Percentiles rank a stretch among this genome's conserved stretches.
Evolutionary conservation across 2,113 vertebrate genomes (phyloP).

Genomic region (Myocastor coypus): DNA sequence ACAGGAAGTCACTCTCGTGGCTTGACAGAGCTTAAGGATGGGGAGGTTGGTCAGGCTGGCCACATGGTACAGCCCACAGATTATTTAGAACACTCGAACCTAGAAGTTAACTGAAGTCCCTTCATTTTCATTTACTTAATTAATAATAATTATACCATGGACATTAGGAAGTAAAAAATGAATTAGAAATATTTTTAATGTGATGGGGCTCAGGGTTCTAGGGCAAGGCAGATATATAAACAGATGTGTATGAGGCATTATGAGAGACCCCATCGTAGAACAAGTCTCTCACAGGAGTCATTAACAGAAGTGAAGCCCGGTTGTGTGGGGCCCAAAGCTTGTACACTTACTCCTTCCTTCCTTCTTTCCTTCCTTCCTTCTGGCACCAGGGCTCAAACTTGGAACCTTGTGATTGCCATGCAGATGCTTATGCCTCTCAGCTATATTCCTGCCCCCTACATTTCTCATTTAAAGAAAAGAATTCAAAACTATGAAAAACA

Average conservation of each 20-base stretch:
- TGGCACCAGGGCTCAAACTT: no score
- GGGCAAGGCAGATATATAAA: background rate
- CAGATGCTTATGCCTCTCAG: no score
- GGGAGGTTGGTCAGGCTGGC: no score
- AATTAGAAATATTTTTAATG: background rate
- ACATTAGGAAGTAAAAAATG: constrained; percentile 6
- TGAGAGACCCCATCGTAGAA: background rate
- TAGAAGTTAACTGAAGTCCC: background rate
- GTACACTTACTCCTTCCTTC: no score
- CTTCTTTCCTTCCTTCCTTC: no score
- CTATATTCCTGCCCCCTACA: no score
- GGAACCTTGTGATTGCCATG: no score
- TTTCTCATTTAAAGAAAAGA: constrained; percentile 5
- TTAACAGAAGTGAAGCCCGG: background rate
- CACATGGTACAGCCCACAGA: no score
- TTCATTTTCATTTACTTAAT: background rate
- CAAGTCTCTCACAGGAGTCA: background rate
- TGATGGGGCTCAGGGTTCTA: background rate
- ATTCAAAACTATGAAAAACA: background rate
- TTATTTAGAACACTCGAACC: background rate
- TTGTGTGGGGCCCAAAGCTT: no score
- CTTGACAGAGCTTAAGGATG: no score
- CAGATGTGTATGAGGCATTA: background rate
- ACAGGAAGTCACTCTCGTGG: no score
- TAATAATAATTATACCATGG: background rate